Evolutionary conservation across 1,140 invertebrate species (phyloP).

Genomic region (Ruditapes philippinarum): DNA sequence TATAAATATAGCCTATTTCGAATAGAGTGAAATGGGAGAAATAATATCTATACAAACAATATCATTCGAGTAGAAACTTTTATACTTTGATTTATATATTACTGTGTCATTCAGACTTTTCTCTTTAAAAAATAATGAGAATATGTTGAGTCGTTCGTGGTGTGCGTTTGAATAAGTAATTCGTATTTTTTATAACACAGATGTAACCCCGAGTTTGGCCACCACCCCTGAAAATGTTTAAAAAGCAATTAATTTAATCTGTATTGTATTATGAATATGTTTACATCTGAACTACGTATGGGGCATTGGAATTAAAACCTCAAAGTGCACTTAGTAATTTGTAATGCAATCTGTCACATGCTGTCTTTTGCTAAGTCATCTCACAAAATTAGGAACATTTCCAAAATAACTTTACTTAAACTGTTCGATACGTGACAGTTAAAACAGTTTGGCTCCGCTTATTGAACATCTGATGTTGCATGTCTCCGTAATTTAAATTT

Average conservation of each 20-base stretch:
- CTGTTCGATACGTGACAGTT: neutral
- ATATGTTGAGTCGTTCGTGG: no score
- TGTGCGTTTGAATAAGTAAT: no score
- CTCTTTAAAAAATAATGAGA: no score
- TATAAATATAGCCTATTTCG: no score
- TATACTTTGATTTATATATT: no score
- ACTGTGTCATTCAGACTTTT: no score
- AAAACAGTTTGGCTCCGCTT: neutral
- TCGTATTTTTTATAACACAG: no score
- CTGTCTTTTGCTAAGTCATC: slow-evolving; percentile 9
- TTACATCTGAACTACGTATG: neutral
- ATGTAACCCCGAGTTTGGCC: no score
- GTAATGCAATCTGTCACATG: slow-evolving; percentile 8
- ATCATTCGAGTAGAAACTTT: no score
- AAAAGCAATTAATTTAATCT: slow-evolving; percentile 12
- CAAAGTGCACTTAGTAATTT: neutral
- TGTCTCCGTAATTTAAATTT: neutral
- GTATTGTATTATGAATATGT: neutral
- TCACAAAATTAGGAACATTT: neutral
- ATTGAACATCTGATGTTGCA: neutral
- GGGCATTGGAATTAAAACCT: neutral
- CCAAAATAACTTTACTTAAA: neutral
- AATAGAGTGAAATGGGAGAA: no score
- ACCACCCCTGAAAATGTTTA: no score
- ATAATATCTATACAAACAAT: no score